Conservation (phyloP, 2,113 vertebrate species). For the Silurus meridionalis region DNA sequence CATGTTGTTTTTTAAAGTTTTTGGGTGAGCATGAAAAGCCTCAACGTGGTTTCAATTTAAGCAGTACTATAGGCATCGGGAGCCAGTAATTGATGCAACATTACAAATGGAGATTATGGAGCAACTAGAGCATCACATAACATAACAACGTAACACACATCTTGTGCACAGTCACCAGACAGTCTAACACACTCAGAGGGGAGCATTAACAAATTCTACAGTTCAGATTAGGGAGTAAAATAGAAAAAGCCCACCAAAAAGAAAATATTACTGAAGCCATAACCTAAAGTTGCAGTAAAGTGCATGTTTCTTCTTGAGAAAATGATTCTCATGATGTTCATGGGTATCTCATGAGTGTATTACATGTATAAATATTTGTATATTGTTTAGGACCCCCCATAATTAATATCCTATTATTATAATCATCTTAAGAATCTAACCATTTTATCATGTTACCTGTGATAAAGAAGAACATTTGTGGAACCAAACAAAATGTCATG, state of each 20-base stretch:
- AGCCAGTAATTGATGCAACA: neutral
- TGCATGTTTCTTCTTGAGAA: neutral
- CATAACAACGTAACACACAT: neutral
- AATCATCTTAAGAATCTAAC: too few species aligned
- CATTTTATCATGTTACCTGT: neutral
- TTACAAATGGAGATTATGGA: neutral
- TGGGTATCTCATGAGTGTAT: neutral
- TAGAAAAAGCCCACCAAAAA: neutral
- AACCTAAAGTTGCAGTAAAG: neutral
- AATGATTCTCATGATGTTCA: neutral
- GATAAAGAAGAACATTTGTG: neutral
- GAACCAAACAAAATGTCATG: neutral
- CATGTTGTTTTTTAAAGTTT: neutral
- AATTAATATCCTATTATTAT: neutral
- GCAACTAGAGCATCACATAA: too few species aligned
- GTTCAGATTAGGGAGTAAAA: too few species aligned
- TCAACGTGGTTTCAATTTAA: neutral
- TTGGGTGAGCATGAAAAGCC: neutral
- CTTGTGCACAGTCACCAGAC: neutral
- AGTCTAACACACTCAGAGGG: neutral
- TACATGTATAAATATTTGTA: neutral
- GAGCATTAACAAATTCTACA: neutral
- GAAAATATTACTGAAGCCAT: neutral
- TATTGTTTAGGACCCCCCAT: neutral
- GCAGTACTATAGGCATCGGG: too few species aligned